Evolutionary conservation across 2,113 vertebrate genomes (phyloP).

Genomic region (Equus przewalskii): DNA sequence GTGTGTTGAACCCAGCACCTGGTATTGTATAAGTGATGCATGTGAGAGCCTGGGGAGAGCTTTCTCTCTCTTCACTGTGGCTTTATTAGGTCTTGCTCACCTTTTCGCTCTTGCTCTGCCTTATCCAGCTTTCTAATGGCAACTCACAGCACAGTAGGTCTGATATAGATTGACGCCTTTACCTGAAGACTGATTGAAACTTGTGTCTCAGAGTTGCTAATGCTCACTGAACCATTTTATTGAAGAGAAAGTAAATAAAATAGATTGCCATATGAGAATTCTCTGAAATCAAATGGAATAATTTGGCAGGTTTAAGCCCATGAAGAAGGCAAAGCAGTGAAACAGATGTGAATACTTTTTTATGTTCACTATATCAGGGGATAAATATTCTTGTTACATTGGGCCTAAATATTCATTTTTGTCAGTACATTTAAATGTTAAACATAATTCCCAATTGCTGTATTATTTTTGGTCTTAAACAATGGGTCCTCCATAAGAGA

Average conservation of each 20-base stretch:
- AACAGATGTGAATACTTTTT: conserved; percentile 84
- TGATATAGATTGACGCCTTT: conserved; percentile 92
- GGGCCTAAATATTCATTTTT: conserved; percentile 74
- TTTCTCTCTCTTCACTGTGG: conserved; percentile 81
- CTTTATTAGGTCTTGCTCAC: conserved; percentile 79
- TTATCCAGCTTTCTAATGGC: conserved; percentile 82
- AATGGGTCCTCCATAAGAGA: background rate
- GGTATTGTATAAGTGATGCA: conserved; percentile 87
- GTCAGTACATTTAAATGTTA: conserved; percentile 74
- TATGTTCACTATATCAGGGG: conserved; percentile 78
- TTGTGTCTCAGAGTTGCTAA: conserved; percentile 95
- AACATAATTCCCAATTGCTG: conserved; percentile 41
- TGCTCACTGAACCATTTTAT: conserved; percentile 98
- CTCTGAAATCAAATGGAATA: conserved; percentile 93
- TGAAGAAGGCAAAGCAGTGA: conserved; percentile 85
- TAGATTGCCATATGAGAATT: conserved; percentile 94
- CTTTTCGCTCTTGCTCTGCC: conserved; percentile 79
- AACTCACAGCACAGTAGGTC: conserved; percentile 85
- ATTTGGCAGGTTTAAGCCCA: conserved; percentile 91
- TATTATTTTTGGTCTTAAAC: conserved; percentile 65
- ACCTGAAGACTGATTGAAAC: conserved; percentile 94
- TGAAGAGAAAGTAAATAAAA: conserved; percentile 99
- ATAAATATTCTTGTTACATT: conserved; percentile 64
- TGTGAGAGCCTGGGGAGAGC: conserved; percentile 87
- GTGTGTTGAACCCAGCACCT: conserved; percentile 88